Conservation (phyloP, 2,888 invertebrate species). For the Mimachlamys varia region DNA sequence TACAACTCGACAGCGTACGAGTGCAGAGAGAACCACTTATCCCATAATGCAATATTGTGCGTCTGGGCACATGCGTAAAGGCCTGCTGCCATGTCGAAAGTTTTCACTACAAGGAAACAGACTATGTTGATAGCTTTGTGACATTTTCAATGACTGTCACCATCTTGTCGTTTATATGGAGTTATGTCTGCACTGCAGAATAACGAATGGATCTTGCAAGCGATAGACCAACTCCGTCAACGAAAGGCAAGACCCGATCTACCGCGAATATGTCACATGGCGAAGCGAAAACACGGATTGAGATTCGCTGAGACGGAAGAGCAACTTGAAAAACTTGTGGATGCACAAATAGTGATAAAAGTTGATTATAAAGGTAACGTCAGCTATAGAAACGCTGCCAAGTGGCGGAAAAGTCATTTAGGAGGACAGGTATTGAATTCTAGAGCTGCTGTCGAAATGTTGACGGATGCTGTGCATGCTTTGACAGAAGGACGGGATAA, state of each 20-base stretch:
- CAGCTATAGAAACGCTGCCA: constrained; percentile 92
- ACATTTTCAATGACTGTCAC: constrained; percentile 37
- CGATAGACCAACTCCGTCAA: constrained; percentile 92
- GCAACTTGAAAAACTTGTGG: constrained; percentile 90
- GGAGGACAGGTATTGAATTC: constrained; percentile 72
- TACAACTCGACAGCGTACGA: constrained; percentile 28
- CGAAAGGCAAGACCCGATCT: constrained; percentile 93
- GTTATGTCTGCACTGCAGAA: constrained; percentile 54
- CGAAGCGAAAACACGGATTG: constrained; percentile 89
- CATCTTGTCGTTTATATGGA: constrained; percentile 29
- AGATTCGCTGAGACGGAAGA: constrained; percentile 84
- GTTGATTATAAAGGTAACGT: constrained; percentile 94
- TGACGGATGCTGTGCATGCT: constrained; percentile 65
- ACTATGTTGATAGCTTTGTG: background rate
- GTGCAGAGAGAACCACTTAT: constrained; percentile 48
- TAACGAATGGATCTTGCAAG: constrained; percentile 86
- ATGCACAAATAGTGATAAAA: constrained; percentile 89
- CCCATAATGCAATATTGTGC: constrained; percentile 66
- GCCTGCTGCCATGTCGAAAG: constrained; percentile 54
- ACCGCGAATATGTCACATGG: constrained; percentile 91
- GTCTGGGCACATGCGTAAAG: constrained; percentile 64
- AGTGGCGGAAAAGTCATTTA: constrained; percentile 85
- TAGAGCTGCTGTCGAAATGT: constrained; percentile 61
- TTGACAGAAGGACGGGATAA: constrained; percentile 40
- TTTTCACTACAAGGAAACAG: constrained; percentile 38